A percentile compares a stretch with the other conserved stretches of the same genome.
Evolutionary conservation across 2,113 vertebrate genomes (phyloP).

Genomic region (Leptobrachium leishanense): DNA sequence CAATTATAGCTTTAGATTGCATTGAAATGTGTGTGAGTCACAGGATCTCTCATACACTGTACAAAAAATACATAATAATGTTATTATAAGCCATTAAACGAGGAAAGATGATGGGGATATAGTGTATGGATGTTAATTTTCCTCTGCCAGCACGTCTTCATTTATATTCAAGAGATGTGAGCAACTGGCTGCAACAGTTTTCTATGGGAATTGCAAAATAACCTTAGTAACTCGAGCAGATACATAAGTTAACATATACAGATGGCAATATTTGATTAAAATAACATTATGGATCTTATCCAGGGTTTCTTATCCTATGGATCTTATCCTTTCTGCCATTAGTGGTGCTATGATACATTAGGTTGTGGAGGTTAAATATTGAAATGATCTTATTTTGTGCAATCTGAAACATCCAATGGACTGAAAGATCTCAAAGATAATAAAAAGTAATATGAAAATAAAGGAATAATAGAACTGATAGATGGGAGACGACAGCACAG

Average conservation of each 20-base stretch:
- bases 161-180: conserved; percentile 58
- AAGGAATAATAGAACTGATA: background rate
- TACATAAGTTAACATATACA: background rate
- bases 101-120: background rate
- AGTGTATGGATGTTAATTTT: background rate
- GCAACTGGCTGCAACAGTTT: conserved; percentile 50
- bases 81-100: conserved; percentile 64
- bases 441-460: background rate
- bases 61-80: conserved; percentile 51
- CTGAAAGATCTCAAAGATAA: background rate
- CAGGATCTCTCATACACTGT: background rate
- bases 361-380: too few species aligned
- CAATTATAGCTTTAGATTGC: too few species aligned
- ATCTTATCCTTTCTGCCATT: too few species aligned
- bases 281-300: too few species aligned
- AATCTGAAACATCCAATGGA: background rate
- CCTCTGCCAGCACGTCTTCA: conserved; percentile 71
- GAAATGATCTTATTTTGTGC: too few species aligned
- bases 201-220: conserved; percentile 51
- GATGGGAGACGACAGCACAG: conserved; percentile 5
- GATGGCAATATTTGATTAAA: too few species aligned
- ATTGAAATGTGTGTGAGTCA: background rate
- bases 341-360: too few species aligned
- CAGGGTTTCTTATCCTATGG: too few species aligned
- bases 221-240: conserved; percentile 7